phyloP scores from a whole-genome alignment of 2,888 invertebrate genomes.

The Noctua comes region DNA sequence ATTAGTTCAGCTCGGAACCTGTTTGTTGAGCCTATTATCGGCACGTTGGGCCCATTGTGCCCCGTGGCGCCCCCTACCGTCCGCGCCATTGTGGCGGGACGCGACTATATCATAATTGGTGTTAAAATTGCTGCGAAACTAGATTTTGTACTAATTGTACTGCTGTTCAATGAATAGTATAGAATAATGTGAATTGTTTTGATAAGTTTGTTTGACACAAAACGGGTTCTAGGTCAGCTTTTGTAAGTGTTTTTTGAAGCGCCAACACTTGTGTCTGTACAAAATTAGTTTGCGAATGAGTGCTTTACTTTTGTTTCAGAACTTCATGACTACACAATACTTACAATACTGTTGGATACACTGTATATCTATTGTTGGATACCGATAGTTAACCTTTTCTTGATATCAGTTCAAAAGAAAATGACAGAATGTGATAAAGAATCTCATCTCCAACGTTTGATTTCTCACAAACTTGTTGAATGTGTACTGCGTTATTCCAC shows the following conservation, averaged over 20 bases:
- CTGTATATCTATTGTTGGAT: not conserved
- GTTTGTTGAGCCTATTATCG: slow-evolving; percentile 47
- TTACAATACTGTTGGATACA: too few relatives aligned
- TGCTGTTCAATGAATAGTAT: slow-evolving; percentile 10
- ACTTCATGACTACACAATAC: too few relatives aligned
- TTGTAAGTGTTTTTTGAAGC: not conserved
- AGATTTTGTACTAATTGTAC: slow-evolving; percentile 5
- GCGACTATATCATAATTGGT: slow-evolving; percentile 19
- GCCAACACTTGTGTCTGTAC: too few relatives aligned
- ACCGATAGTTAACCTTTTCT: not conserved
- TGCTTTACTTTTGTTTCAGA: not conserved
- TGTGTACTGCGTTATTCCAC: not conserved
- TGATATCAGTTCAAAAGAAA: not conserved
- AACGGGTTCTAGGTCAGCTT: not conserved
- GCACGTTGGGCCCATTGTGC: slow-evolving; percentile 25
- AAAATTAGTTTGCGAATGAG: not conserved
- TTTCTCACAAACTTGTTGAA: not conserved
- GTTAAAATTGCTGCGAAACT: slow-evolving; percentile 25
- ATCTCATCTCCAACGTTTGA: not conserved
- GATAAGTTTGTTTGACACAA: not conserved
- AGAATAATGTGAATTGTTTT: slow-evolving; percentile 1
- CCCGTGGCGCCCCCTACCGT: slow-evolving; percentile 28
- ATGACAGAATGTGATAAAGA: not conserved
- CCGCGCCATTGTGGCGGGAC: slow-evolving; percentile 24
- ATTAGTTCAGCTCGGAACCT: slow-evolving; percentile 39